phyloP scores from a whole-genome alignment of 2,113 vertebrate genomes.

The Hoplias malabaricus region DNA sequence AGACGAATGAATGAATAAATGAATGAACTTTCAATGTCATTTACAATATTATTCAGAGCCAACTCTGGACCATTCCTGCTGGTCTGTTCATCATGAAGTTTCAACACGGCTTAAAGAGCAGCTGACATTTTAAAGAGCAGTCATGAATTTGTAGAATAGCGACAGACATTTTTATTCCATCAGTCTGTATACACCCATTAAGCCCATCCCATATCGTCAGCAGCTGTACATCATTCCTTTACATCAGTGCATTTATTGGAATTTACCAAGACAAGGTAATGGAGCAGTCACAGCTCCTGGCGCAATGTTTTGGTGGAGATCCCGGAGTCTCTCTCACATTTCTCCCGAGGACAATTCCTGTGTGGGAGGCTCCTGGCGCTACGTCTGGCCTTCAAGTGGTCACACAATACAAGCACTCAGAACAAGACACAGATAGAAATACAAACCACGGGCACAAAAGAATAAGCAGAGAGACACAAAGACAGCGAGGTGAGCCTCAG shows the following conservation, averaged over 20 bases:
- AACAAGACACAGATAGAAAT: not conserved
- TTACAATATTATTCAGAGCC: too few species aligned
- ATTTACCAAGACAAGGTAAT: conserved; percentile 44
- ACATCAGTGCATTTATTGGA: not conserved
- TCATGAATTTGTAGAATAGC: too few species aligned
- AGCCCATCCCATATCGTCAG: too few species aligned
- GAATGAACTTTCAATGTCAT: too few species aligned
- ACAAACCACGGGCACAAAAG: not conserved
- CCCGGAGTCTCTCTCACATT: conserved; percentile 33
- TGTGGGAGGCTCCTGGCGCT: conserved; percentile 27
- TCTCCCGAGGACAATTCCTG: conserved; percentile 23
- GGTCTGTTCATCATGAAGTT: too few species aligned
- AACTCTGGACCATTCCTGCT: too few species aligned
- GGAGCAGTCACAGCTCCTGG: conserved; percentile 44
- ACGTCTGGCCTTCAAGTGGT: not conserved
- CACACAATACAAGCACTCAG: conserved; percentile 22
- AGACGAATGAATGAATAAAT: too few species aligned
- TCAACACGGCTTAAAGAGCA: too few species aligned
- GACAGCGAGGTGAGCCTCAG: not conserved
- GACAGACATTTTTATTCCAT: too few species aligned
- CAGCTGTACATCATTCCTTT: too few species aligned
- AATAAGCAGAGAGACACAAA: not conserved
- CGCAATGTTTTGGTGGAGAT: conserved; percentile 22
- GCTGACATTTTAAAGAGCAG: too few species aligned
- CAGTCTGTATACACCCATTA: too few species aligned